These are phyloP conservation scores for Harpegnathos saltator DNA, from an alignment of 1,140 invertebrate genomes.

Conservation along the genomic window DNA sequence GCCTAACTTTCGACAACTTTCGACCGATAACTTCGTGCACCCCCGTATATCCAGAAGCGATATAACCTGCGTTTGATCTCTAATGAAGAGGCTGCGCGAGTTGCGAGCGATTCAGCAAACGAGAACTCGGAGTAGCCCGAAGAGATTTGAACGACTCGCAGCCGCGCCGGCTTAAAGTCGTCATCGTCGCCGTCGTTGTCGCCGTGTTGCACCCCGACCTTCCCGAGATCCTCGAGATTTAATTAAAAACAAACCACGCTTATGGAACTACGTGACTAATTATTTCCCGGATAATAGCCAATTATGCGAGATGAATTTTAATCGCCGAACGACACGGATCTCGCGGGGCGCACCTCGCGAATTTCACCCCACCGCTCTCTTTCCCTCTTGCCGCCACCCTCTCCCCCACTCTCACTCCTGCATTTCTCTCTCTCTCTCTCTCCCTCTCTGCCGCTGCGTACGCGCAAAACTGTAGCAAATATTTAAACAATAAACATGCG, in stretches of 20 bases:
- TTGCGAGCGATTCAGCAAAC: slow-evolving; percentile 43
- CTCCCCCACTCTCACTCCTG: neutral
- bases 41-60: slow-evolving; percentile 43
- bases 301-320: slow-evolving; percentile 60
- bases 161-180: slow-evolving; percentile 22
- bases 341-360: slow-evolving; percentile 6
- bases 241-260: slow-evolving; percentile 59
- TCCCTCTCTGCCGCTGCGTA: neutral
- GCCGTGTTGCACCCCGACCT: neutral
- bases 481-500: slow-evolving; percentile 49
- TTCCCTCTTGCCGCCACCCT: neutral
- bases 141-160: slow-evolving; percentile 39
- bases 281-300: slow-evolving; percentile 54
- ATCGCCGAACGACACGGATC: slow-evolving; percentile 43
- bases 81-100: slow-evolving; percentile 20
- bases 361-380: slow-evolving; percentile 24
- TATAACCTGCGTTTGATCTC: slow-evolving; percentile 50
- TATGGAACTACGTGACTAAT: slow-evolving; percentile 59
- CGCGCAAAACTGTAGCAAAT: slow-evolving; percentile 49
- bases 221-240: slow-evolving; percentile 23
- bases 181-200: slow-evolving; percentile 19
- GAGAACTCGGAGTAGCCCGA: slow-evolving; percentile 49
- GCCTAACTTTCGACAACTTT: slow-evolving; percentile 50
- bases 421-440: neutral
- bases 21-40: slow-evolving; percentile 47